A percentile compares a stretch with the other conserved stretches of the same genome.
Conservation (phyloP, 1,140 invertebrate genomes). For the Drosophila biarmipes region DNA sequence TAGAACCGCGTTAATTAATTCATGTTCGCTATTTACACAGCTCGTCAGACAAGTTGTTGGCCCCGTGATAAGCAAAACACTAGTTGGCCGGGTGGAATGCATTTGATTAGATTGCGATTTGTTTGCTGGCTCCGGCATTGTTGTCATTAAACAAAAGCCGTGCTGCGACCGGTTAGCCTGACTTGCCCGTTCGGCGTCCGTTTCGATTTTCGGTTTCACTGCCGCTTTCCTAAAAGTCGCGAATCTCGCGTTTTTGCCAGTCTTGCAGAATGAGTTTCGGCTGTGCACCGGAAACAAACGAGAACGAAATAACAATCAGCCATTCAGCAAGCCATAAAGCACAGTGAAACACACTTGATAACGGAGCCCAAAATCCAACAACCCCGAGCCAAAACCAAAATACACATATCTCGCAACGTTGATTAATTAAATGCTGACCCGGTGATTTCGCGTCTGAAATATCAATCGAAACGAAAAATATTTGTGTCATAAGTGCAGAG, state of each 20-base stretch:
- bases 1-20: slow-evolving; percentile 28
- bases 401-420: slow-evolving; percentile 22
- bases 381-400: slow-evolving; percentile 8
- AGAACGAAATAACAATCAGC: slow-evolving; percentile 27
- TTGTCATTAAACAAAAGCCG: slow-evolving; percentile 56
- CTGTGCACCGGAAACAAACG: slow-evolving; percentile 34
- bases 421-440: slow-evolving; percentile 43
- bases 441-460: slow-evolving; percentile 25
- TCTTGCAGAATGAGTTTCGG: slow-evolving; percentile 33
- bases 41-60: slow-evolving; percentile 35
- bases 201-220: slow-evolving; percentile 40
- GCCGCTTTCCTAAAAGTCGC: slow-evolving; percentile 35
- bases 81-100: slow-evolving; percentile 42
- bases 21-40: background rate
- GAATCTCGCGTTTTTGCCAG: slow-evolving; percentile 12
- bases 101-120: slow-evolving; percentile 64
- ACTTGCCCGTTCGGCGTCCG: slow-evolving; percentile 1
- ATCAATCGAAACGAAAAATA: slow-evolving; percentile 40
- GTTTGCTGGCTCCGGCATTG: slow-evolving; percentile 26
- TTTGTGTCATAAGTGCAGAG: slow-evolving; percentile 43
- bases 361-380: slow-evolving; percentile 8
- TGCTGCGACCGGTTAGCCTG: slow-evolving; percentile 12
- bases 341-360: slow-evolving; percentile 31
- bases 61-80: slow-evolving; percentile 31
- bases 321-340: slow-evolving; percentile 42